phyloP scores from a whole-genome alignment of 1,140 invertebrate genomes.

The Fopius arisanus region DNA sequence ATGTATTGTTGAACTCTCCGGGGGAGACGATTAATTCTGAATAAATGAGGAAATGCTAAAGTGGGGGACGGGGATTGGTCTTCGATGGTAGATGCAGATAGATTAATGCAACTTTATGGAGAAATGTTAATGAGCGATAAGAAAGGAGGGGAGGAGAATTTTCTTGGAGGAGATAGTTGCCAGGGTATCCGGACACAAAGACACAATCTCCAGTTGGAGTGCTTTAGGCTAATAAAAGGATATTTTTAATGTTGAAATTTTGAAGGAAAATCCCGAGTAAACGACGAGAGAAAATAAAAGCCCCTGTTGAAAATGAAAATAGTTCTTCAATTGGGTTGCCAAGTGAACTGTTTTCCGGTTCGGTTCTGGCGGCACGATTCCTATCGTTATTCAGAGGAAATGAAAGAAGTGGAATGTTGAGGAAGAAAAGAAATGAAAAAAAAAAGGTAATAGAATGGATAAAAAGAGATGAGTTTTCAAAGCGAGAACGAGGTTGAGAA shows the following conservation, averaged over 20 bases:
- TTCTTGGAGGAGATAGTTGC: too few relatives aligned
- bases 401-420: conserved; percentile 11
- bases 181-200: too few relatives aligned
- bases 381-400: conserved; percentile 10
- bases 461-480: conserved; percentile 1
- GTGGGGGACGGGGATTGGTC: background rate
- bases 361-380: background rate
- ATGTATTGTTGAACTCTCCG: background rate
- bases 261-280: background rate
- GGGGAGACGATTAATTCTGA: background rate
- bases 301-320: background rate
- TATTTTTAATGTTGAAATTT: background rate
- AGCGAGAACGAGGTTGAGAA: background rate
- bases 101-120: too few relatives aligned
- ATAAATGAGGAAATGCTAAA: background rate
- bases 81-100: background rate
- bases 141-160: too few relatives aligned
- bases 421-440: conserved; percentile 12
- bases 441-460: background rate
- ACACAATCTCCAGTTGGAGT: too few relatives aligned
- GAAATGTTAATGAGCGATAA: too few relatives aligned
- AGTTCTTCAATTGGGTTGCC: conserved; percentile 42
- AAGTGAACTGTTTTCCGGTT: conserved; percentile 34
- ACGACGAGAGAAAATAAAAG: background rate
- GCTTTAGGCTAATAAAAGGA: too few relatives aligned